Percentiles rank a stretch among this genome's conserved stretches.
Conservation (phyloP, 2,113 vertebrate genomes). For the Riparia riparia region DNA sequence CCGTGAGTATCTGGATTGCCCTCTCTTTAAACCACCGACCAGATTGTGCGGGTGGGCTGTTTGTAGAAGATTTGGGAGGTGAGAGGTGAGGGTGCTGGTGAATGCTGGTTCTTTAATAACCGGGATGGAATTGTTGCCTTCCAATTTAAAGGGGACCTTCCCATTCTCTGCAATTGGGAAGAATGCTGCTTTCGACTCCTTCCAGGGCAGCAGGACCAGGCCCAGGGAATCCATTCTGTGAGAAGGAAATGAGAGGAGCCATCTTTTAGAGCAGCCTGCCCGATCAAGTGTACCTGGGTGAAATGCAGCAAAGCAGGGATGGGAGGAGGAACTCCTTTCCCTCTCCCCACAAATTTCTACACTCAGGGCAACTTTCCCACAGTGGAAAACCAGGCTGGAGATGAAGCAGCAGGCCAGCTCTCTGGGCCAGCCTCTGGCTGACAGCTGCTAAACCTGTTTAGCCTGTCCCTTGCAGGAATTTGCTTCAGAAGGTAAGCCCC, state of each 20-base stretch:
- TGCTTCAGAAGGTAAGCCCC: background rate
- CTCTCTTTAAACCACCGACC: background rate
- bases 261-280: background rate
- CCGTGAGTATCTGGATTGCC: constrained; percentile 77
- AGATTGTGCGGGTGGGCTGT: background rate
- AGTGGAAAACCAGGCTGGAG: background rate
- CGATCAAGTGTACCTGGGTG: background rate
- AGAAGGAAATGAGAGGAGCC: background rate
- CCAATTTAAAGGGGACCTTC: background rate
- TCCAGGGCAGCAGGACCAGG: background rate
- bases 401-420: background rate
- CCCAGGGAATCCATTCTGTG: background rate
- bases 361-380: background rate
- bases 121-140: background rate
- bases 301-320: background rate
- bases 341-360: background rate
- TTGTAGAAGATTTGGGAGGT: background rate
- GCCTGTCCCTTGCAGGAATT: background rate
- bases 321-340: background rate
- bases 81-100: background rate
- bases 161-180: background rate
- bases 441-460: constrained; percentile 4
- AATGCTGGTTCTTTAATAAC: background rate
- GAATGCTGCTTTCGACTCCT: background rate
- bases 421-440: background rate